Evolutionary conservation across 1,140 invertebrate species (phyloP).

Genomic region (Euborellia annulipes): DNA sequence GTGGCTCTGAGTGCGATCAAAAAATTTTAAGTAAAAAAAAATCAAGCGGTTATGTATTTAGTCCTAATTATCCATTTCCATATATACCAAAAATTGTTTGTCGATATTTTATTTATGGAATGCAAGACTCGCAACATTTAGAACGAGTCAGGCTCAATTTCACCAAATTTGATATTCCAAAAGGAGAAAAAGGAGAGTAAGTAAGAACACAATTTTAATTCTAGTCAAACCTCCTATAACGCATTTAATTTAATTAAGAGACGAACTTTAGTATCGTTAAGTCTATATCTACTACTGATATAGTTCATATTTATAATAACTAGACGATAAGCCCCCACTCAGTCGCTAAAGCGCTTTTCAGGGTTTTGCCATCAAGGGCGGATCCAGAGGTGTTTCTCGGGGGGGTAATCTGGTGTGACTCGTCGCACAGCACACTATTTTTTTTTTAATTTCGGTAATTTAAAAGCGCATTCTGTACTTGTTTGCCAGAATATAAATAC

Average conservation of each 20-base stretch:
- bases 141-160: constrained; percentile 84
- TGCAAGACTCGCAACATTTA: constrained; percentile 87
- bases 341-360: too few species aligned
- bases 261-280: constrained; percentile 4
- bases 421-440: too few species aligned
- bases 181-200: constrained; percentile 52
- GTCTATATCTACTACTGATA: constrained; percentile 3
- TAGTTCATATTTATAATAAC: constrained; percentile 1
- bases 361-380: too few species aligned
- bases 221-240: too few species aligned
- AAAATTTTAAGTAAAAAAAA: constrained; percentile 88
- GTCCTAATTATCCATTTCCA: constrained; percentile 87
- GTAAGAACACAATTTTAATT: constrained; percentile 20
- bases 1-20: constrained; percentile 93
- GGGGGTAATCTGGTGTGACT: too few species aligned
- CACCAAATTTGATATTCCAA: constrained; percentile 76
- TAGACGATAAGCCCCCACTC: too few species aligned
- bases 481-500: too few species aligned
- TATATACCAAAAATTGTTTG: constrained; percentile 91
- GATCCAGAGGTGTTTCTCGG: too few species aligned
- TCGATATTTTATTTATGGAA: constrained; percentile 93
- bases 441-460: too few species aligned
- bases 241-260: too few species aligned
- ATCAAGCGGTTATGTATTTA: constrained; percentile 77
- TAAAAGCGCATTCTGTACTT: too few species aligned